These are phyloP conservation scores for Channa maculata DNA, from an alignment of 2,113 vertebrate genomes.

Conservation along the genomic window DNA sequence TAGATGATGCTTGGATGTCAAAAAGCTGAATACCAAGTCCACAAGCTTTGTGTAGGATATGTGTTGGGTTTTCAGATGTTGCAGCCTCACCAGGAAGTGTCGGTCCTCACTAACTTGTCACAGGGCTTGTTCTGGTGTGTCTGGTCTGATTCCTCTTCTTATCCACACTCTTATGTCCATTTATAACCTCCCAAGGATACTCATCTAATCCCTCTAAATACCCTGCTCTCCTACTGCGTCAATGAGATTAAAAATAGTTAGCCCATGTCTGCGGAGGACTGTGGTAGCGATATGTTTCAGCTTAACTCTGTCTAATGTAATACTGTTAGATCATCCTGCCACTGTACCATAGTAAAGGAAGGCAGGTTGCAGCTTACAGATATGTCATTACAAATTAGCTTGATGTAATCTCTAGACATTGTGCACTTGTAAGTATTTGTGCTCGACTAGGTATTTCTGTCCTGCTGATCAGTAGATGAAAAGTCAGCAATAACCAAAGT, in stretches of 20 bases:
- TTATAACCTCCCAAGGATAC: constrained; percentile 61
- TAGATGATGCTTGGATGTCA: not conserved
- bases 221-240: constrained; percentile 60
- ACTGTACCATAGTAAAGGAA: constrained; percentile 2
- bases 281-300: constrained; percentile 52
- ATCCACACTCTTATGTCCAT: constrained; percentile 33
- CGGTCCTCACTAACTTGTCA: not conserved
- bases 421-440: no score
- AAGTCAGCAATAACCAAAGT: no score
- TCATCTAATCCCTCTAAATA: constrained; percentile 54
- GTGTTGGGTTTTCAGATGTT: not conserved
- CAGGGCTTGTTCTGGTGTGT: constrained; percentile 9
- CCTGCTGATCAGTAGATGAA: no score
- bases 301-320: constrained; percentile 49
- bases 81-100: constrained; percentile 11
- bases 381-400: no score
- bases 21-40: not conserved
- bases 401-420: no score
- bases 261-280: constrained; percentile 9
- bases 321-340: constrained; percentile 47
- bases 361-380: no score
- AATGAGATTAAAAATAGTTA: constrained; percentile 68
- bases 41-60: not conserved
- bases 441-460: no score
- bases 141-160: constrained; percentile 31